Percentiles rank a stretch among this genome's conserved stretches.
phyloP scores from a whole-genome alignment of 2,888 invertebrate species.

The Lithophane semibrunnea region DNA sequence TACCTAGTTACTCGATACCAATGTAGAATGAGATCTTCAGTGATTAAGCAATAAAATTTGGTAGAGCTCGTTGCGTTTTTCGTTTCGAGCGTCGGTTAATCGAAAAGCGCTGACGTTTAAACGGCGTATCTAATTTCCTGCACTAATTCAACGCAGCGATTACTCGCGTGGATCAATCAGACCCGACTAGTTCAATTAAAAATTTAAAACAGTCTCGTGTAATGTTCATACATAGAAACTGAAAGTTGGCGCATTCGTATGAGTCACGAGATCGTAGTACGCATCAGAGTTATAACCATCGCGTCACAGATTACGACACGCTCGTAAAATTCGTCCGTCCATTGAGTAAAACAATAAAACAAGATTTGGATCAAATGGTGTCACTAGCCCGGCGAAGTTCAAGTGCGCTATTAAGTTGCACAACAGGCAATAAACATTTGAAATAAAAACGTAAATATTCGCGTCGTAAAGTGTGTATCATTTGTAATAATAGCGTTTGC shows the following conservation, averaged over 20 bases:
- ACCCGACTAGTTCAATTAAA: constrained; percentile 55
- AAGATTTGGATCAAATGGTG: constrained; percentile 89
- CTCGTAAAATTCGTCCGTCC: constrained; percentile 88
- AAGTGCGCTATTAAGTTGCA: constrained; percentile 89
- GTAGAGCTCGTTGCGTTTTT: constrained; percentile 54
- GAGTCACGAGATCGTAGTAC: constrained; percentile 81
- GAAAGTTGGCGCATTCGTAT: constrained; percentile 83
- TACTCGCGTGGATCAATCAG: constrained; percentile 50
- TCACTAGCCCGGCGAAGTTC: constrained; percentile 88
- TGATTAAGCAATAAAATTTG: constrained; percentile 64
- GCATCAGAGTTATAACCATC: constrained; percentile 79
- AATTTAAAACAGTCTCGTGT: constrained; percentile 54
- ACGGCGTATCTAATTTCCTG: constrained; percentile 60
- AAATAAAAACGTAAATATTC: constrained; percentile 87
- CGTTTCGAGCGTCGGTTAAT: constrained; percentile 55
- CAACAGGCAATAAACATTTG: constrained; percentile 87
- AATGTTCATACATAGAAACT: constrained; percentile 75
- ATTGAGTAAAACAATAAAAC: constrained; percentile 89
- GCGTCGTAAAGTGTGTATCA: constrained; percentile 77
- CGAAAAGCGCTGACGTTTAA: constrained; percentile 61
- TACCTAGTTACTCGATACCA: constrained; percentile 29
- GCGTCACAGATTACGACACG: constrained; percentile 87
- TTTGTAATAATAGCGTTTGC: constrained; percentile 77
- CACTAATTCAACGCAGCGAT: constrained; percentile 53
- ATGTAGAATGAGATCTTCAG: constrained; percentile 43